A percentile compares a stretch with the other conserved stretches of the same genome.
These are phyloP conservation scores for Scartelaos histophorus DNA, from an alignment of 2,113 vertebrate species.

Conservation along the genomic window DNA sequence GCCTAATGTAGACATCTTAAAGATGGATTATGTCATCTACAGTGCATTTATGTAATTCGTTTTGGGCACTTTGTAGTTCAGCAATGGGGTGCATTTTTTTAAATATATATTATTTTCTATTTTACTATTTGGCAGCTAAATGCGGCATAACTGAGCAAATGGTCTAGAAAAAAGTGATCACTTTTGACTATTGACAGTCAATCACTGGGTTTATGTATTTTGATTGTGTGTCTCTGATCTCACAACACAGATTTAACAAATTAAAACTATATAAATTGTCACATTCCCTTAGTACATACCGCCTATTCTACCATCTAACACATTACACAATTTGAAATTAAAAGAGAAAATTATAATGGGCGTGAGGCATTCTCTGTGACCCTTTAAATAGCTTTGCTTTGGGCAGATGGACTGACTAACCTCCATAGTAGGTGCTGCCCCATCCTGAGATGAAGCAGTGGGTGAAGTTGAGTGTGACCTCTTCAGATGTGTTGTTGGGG, in stretches of 20 bases:
- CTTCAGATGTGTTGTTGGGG: conserved; percentile 30
- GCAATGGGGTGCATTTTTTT: background rate
- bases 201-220: too few species aligned
- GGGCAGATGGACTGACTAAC: conserved; percentile 32
- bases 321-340: background rate
- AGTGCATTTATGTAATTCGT: background rate
- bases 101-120: background rate
- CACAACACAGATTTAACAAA: too few species aligned
- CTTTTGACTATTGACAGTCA: too few species aligned
- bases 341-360: background rate
- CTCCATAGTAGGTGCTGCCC: conserved; percentile 49
- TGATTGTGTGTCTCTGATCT: too few species aligned
- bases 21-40: background rate
- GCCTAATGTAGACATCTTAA: background rate
- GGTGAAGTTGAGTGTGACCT: conserved; percentile 48
- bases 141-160: background rate
- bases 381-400: background rate
- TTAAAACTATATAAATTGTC: too few species aligned
- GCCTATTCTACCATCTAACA: background rate
- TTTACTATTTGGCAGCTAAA: background rate
- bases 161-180: background rate
- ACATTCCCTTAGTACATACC: background rate
- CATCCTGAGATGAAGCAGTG: conserved; percentile 66
- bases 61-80: background rate
- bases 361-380: background rate